Evolutionary conservation across 2,888 invertebrate species (phyloP).

Genomic region (Anoplius nigerrimus): DNA sequence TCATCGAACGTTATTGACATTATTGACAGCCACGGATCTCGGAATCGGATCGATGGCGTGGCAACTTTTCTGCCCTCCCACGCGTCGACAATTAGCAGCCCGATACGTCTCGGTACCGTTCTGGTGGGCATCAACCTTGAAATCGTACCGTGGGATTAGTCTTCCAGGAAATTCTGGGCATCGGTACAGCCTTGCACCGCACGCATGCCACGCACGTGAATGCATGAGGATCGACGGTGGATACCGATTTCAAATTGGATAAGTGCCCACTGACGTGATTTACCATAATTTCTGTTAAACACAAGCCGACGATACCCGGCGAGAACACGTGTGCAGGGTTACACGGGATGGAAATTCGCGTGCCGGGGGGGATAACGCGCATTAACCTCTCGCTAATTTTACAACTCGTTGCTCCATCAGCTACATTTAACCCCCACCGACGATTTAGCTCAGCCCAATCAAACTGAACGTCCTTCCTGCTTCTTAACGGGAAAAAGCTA

Average conservation of each 20-base stretch:
- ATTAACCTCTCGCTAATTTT: not conserved
- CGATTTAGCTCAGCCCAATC: too few relatives aligned
- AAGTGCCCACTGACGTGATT: constrained; percentile 45
- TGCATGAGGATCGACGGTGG: not conserved
- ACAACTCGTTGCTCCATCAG: not conserved
- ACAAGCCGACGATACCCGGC: constrained; percentile 21
- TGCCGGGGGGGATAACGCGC: not conserved
- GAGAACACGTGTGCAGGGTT: not conserved
- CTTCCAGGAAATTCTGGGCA: constrained; percentile 19
- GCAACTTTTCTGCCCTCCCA: too few relatives aligned
- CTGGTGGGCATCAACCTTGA: too few relatives aligned
- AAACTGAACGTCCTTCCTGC: too few relatives aligned
- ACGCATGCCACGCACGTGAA: constrained; percentile 13
- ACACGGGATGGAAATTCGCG: constrained; percentile 2
- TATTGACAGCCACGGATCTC: too few relatives aligned
- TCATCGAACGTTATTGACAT: too few relatives aligned
- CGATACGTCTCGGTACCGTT: too few relatives aligned
- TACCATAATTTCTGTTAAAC: constrained; percentile 37
- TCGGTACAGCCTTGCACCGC: constrained; percentile 35
- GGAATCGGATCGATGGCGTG: too few relatives aligned
- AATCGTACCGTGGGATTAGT: too few relatives aligned
- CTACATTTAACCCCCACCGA: too few relatives aligned
- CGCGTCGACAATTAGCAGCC: too few relatives aligned
- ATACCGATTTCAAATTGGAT: constrained; percentile 31
- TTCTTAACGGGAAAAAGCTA: too few relatives aligned